Evolutionary conservation across 2,888 invertebrate genomes (phyloP), one percentile per base, ranked within the genome.

Genomic region (Eupithecia dodoneata): DNA sequence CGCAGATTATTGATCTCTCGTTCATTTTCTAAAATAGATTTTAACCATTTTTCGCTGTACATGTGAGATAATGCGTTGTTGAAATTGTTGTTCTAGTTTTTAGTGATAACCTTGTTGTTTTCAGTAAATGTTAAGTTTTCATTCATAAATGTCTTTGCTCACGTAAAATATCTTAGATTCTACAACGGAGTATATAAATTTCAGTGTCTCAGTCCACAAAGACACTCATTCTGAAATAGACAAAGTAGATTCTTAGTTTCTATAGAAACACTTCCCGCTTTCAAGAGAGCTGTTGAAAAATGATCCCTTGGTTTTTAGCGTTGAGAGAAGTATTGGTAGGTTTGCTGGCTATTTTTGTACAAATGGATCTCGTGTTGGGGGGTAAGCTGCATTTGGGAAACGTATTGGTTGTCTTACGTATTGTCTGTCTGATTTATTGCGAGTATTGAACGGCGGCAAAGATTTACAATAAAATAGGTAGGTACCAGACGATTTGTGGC

Each of bases 281-380:
- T 80, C 80, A 80, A 66, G 67, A 15, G 65, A 73, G 47, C 76
- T 69, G 78, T 75, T 81, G 82, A 81, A 79, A 80, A 80, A 81
- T 80, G 78, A 73, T 77, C 73, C 74, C 78, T 77, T 72, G 72
- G 77, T 81, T 81, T 81, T 79, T 73, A 77, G 80, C 73, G 80
- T n/a, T 66, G 78, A 81, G 69, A 76, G 78, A 80, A 76, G 70
- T 76, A 75, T 79, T 72, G 71, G 75, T 73, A 63, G 63, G 12
- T 71, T 71, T 49, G 67, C 72, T 55, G 76, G 72, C 70, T 70
- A 70, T 70, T 70, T 70, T 47, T 7, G 47, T 70, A 66, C 66
- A 66, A 47, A 45, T 70, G 70, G 70, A 69, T 44, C 45, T 45
- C n/a, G 45, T n/a, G 42, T 44, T 69, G 44, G 44, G 67, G 49